Evolutionary conservation across 2,888 invertebrate genomes (phyloP).

Genomic region (Andrena camellia): DNA sequence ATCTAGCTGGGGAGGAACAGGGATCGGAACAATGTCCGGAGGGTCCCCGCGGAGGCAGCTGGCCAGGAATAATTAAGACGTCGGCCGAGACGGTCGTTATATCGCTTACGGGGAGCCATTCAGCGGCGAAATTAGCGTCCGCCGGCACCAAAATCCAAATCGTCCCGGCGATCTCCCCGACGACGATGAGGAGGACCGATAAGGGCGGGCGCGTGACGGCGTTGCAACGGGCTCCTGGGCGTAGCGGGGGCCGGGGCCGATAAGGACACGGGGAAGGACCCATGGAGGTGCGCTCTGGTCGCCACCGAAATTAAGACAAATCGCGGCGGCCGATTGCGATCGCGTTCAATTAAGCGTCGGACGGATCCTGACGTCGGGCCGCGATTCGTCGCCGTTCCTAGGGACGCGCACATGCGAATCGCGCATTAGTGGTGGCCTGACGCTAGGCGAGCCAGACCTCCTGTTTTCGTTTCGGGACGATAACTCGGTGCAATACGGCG

Average conservation of each 20-base stretch:
- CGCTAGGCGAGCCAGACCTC: not conserved
- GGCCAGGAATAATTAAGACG: conserved; percentile 56
- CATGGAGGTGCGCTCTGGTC: conserved; percentile 18
- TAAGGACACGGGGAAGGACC: conserved; percentile 48
- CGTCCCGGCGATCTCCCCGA: conserved; percentile 53
- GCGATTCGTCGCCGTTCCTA: conserved; percentile 55
- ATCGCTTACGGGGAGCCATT: conserved; percentile 48
- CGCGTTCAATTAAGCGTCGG: conserved; percentile 77
- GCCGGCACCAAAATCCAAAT: conserved; percentile 59
- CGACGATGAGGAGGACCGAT: conserved; percentile 56
- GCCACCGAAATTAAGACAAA: conserved; percentile 82
- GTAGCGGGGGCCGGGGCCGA: conserved; percentile 36
- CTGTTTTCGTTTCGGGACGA: conserved; percentile 66
- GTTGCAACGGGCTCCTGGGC: conserved; percentile 47
- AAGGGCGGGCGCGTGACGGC: conserved; percentile 68
- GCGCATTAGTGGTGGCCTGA: conserved; percentile 72
- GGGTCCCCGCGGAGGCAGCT: not conserved
- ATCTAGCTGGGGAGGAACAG: not conserved
- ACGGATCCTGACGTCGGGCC: conserved; percentile 45
- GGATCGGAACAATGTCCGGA: conserved; percentile 1
- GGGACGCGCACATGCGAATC: conserved; percentile 76
- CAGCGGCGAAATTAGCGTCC: conserved; percentile 56
- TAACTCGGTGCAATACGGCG: conserved; percentile 50
- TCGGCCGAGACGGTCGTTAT: conserved; percentile 32
- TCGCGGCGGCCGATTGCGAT: conserved; percentile 79